Percentiles rank a stretch among this genome's conserved stretches.
phyloP scores from a whole-genome alignment of 1,140 invertebrate species.

The Pseudomyrmex gracilis region DNA sequence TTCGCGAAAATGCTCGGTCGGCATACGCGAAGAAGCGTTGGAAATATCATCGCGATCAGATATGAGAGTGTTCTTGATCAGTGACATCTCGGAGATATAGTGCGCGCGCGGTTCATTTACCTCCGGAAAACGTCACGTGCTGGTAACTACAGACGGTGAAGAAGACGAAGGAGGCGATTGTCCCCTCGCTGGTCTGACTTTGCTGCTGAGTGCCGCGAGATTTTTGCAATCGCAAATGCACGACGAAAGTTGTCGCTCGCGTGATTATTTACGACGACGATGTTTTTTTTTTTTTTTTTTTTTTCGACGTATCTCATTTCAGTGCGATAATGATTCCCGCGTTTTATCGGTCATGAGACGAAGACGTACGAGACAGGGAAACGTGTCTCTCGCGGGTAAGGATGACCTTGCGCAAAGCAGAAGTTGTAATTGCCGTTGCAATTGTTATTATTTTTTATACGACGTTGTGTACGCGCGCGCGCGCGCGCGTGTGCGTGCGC shows the following conservation, averaged over 20 bases:
- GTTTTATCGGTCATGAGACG: constrained; percentile 36
- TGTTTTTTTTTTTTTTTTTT: no score
- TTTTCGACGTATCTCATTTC: constrained; percentile 6
- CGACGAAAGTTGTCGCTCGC: constrained; percentile 9
- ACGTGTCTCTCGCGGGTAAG: constrained; percentile 24
- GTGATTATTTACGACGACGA: constrained; percentile 20
- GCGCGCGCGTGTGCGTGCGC: no score
- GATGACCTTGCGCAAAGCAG: background rate
- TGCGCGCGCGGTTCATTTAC: constrained; percentile 52
- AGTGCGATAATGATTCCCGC: background rate
- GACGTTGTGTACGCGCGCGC: no score
- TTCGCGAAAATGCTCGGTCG: background rate
- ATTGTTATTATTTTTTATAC: background rate
- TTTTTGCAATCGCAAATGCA: constrained; percentile 44
- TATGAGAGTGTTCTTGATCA: constrained; percentile 37
- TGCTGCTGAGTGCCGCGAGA: constrained; percentile 17
- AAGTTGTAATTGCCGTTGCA: background rate
- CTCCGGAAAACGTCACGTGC: constrained; percentile 72
- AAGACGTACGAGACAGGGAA: constrained; percentile 36
- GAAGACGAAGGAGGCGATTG: constrained; percentile 5
- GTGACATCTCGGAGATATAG: background rate
- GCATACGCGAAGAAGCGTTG: constrained; percentile 23
- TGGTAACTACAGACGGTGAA: constrained; percentile 71
- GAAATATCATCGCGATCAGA: constrained; percentile 3
- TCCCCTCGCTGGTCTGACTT: constrained; percentile 1